Evolutionary conservation across 1,140 invertebrate genomes (phyloP), one percentile per base, ranked within the genome.

Genomic region (Drosophila setifemur): DNA sequence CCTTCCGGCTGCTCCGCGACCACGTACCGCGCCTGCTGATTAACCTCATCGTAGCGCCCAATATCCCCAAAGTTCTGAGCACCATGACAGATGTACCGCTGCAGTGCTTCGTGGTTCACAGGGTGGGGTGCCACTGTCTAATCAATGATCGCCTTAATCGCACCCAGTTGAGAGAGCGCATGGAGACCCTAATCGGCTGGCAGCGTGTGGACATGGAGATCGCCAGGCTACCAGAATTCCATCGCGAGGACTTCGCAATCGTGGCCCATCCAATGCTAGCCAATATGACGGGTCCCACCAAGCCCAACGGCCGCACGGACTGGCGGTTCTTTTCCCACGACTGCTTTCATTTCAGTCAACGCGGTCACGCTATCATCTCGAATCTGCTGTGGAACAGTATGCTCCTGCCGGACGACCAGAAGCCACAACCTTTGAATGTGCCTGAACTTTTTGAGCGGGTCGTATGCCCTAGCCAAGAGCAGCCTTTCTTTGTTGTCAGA

Each of bases 271-370:
- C 93, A 0, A 1, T 92, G 58, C 72, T 91, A 0, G 49, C 58
- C 2, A 77, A 93, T 28, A n/a, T 91, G 0, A 68, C 9, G 0
- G 73, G 93, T 11, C 92, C 92, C 8, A 75, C 4, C 16, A 54
- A 52, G 18, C 70, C 68, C 9, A 73, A 91, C 49, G 92, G 91
- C 16, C 52, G 73, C 0, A 81, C 90, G 0, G 94, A 96, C 88
- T 91, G 92, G 39, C 90, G 92, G 2, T 94, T 92, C 75, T 91
- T 95, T 29, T 92, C 94, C 1, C 89, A 90, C 6, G 95, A 96
- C 83, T 96, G 95, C 89, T 95, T 96, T 70, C 95, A 96, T 74
- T 91, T 94, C 1, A 95, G 93, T 75, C 93, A 94, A 73, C 93
- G 93, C 45, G 91, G 91, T 4, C 93, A 95, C 64, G 92, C 93